phyloP scores from a whole-genome alignment of 2,113 vertebrate species.

The Thalassarche chlororhynchos region DNA sequence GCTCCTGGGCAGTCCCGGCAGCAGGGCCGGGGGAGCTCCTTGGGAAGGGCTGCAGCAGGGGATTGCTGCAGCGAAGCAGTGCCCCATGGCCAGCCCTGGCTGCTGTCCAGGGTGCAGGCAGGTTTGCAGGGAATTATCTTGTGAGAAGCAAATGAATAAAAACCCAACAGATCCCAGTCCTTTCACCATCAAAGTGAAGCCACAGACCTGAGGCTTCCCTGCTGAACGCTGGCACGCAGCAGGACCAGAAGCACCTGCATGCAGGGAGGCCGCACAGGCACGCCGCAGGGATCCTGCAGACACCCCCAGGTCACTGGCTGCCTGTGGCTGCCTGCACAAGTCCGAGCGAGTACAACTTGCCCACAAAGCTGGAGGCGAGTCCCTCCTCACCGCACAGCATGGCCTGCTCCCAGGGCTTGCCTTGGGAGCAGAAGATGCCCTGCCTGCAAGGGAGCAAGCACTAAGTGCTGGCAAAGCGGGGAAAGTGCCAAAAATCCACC shows the following conservation, averaged over 20 bases:
- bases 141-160: not conserved
- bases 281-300: not conserved
- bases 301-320: not conserved
- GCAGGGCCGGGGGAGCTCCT: fast-evolving
- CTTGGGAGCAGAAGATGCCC: not conserved
- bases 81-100: not conserved
- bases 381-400: not conserved
- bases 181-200: not conserved
- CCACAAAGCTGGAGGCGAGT: not conserved
- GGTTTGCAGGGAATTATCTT: not conserved
- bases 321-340: fast-evolving
- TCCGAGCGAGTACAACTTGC: fast-evolving
- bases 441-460: not conserved
- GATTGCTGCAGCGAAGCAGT: not conserved
- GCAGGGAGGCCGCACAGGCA: fast-evolving
- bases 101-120: fast-evolving
- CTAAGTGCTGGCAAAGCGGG: not conserved
- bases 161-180: not conserved
- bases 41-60: not conserved
- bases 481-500: not conserved
- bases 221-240: not conserved
- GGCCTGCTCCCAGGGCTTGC: not conserved
- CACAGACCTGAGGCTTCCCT: not conserved
- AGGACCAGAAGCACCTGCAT: not conserved
- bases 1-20: not conserved